Evolutionary conservation across 2,888 invertebrate genomes (phyloP), one percentile per base, ranked within the genome.

Genomic region (Acronicta leporina): DNA sequence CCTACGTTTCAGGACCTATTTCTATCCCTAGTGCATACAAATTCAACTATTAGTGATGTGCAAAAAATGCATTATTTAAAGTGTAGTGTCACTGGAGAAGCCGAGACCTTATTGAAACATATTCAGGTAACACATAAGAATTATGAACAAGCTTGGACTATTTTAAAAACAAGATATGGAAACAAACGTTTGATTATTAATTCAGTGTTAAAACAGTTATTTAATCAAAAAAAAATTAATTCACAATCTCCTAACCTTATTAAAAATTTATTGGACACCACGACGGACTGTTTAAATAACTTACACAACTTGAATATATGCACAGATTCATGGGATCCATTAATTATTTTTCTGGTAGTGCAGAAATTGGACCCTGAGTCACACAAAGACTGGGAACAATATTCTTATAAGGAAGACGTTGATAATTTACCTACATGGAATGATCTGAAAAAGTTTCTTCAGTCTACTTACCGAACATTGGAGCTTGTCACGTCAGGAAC

Each of bases 111-210:
- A 20, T 20, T 20, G 20, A 20, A 20, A 20, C 2, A 20, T 20
- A 20, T 20, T 4, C 20, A 20, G 63, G 72, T 1, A 56, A 44
- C 1, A 68, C 63, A 33, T 56, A 58, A 11, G 52, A 66, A 71
- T 47, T 69, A 72, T 52, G 13, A 20, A 14, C 52, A 53, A 55
- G 67, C 60, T 14, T 72, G 69, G 72, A 40, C 49, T 6, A 20
- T 50, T 2, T 10, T 71, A 8, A 67, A 61, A 15, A 7, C 35
- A 13, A 41, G 57, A 14, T 48, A 61, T 27, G 41, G 25, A 20
- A 54, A 54, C n/a, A 54, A 45, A 13, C 15, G 45, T 3, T 35
- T 48, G 5, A 54, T 53, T 40, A 35, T 48, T 1, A 58, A 44
- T 15, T n/a, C 38, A n/a, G 14, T 63, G 0, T 40, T 58, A 14